These are phyloP conservation scores for Phoxinus dragarum DNA, from an alignment of 2,797 vertebrate genomes.

Conservation along the genomic window DNA sequence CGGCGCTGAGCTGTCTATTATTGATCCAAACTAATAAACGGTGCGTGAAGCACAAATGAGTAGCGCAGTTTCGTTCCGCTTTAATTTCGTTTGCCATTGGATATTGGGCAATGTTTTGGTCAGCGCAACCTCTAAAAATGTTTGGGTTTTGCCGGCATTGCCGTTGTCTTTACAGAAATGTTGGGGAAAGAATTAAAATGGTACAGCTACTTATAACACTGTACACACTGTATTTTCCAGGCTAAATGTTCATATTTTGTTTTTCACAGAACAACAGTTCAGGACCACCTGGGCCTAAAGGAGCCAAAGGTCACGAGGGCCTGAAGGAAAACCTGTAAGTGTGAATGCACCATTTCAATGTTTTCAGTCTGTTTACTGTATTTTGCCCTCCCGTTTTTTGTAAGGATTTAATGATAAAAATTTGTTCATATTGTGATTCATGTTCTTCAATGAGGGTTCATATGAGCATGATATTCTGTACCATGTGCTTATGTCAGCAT, in stretches of 20 bases:
- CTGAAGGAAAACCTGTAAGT: slow-evolving; percentile 87
- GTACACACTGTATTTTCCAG: not conserved
- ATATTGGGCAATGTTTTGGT: too few relatives aligned
- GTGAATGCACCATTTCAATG: not conserved
- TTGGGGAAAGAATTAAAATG: not conserved
- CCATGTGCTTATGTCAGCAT: not conserved
- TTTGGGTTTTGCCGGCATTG: not conserved
- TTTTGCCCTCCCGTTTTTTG: not conserved
- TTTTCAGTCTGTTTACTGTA: not conserved
- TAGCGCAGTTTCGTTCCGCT: too few relatives aligned
- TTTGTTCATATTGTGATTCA: not conserved
- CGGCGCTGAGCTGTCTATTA: too few relatives aligned
- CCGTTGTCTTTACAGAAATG: not conserved
- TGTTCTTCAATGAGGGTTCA: not conserved
- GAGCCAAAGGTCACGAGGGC: slow-evolving; percentile 91
- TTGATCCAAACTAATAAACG: too few relatives aligned
- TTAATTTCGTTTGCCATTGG: too few relatives aligned
- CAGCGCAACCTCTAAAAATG: too few relatives aligned
- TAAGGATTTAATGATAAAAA: not conserved
- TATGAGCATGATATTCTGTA: not conserved
- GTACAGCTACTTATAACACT: not conserved
- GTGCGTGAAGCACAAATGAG: too few relatives aligned
- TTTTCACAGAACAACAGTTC: slow-evolving; percentile 79
- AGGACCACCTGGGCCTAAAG: slow-evolving; percentile 82
- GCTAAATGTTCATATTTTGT: slow-evolving; percentile 28